Conservation (phyloP, 2,797 vertebrate species). For the Thalassophryne amazonica region DNA sequence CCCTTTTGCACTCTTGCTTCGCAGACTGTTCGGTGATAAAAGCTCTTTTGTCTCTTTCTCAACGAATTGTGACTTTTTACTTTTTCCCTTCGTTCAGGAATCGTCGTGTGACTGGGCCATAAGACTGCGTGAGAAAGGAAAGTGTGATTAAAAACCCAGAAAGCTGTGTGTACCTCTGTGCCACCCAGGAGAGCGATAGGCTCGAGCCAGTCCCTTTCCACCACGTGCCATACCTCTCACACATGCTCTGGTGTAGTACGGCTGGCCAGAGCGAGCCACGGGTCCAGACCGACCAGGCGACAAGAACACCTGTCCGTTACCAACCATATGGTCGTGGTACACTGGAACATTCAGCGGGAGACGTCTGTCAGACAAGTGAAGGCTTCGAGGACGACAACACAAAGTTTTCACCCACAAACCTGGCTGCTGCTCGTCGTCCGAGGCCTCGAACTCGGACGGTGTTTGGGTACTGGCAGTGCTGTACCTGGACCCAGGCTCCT, state of each 20-base stretch:
- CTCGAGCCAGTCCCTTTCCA: slow-evolving; percentile 79
- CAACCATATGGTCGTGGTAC: slow-evolving; percentile 81
- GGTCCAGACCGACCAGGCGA: slow-evolving; percentile 77
- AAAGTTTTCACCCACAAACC: slow-evolving; percentile 66
- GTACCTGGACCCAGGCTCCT: slow-evolving; percentile 78
- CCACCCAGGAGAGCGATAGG: slow-evolving; percentile 79
- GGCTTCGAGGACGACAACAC: too few relatives aligned
- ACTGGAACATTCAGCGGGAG: slow-evolving; percentile 50
- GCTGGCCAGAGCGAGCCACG: slow-evolving; percentile 76
- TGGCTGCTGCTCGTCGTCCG: slow-evolving; percentile 79
- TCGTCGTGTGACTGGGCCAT: too few relatives aligned
- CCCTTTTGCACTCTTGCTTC: too few relatives aligned
- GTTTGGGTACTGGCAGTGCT: slow-evolving; percentile 92
- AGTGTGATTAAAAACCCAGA: background rate
- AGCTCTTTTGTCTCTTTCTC: too few relatives aligned
- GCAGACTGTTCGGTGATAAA: too few relatives aligned
- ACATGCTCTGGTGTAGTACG: slow-evolving; percentile 80
- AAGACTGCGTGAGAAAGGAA: too few relatives aligned
- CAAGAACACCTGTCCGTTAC: slow-evolving; percentile 79
- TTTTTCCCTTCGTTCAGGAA: too few relatives aligned
- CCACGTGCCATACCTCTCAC: slow-evolving; percentile 84
- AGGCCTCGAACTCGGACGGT: slow-evolving; percentile 83
- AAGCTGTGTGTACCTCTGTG: slow-evolving; percentile 77
- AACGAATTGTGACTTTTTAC: too few relatives aligned
- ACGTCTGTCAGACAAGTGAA: background rate